phyloP scores from a whole-genome alignment of 2,797 vertebrate genomes.

The Catamblyrhynchus diadema region DNA sequence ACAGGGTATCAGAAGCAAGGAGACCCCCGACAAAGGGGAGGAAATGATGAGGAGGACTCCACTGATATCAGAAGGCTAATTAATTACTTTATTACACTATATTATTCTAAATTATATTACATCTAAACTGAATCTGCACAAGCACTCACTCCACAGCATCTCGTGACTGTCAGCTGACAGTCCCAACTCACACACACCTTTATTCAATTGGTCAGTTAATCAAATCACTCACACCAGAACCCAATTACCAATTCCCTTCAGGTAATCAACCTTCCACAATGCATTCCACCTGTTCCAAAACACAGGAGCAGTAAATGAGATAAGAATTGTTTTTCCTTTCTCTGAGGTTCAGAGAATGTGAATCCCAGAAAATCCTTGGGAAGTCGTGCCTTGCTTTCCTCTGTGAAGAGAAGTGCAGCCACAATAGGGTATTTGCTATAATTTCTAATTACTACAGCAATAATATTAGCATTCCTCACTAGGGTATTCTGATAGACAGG shows the following conservation, averaged over 20 bases:
- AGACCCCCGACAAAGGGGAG: not conserved
- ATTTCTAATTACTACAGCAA: not conserved
- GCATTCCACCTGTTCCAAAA: not conserved
- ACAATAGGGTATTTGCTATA: not conserved
- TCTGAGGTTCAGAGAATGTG: not conserved
- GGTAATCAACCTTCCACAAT: not conserved
- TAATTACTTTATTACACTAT: not conserved
- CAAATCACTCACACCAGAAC: not conserved
- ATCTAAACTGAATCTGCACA: not conserved
- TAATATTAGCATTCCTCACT: not conserved
- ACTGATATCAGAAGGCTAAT: not conserved
- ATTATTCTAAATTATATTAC: not conserved
- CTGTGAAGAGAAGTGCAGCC: not conserved
- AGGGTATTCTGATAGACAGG: not conserved
- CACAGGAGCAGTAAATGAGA: not conserved
- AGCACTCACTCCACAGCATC: not conserved
- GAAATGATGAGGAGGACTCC: not conserved
- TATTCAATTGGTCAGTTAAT: not conserved
- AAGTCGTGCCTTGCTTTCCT: not conserved
- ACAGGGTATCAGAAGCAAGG: not conserved
- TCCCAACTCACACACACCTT: not conserved
- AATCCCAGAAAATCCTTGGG: not conserved
- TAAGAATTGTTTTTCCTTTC: not conserved
- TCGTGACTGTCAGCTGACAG: rapidly evolving
- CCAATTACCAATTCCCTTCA: not conserved